phyloP scores from a whole-genome alignment of 1,140 invertebrate species.

The Euwallacea similis region DNA sequence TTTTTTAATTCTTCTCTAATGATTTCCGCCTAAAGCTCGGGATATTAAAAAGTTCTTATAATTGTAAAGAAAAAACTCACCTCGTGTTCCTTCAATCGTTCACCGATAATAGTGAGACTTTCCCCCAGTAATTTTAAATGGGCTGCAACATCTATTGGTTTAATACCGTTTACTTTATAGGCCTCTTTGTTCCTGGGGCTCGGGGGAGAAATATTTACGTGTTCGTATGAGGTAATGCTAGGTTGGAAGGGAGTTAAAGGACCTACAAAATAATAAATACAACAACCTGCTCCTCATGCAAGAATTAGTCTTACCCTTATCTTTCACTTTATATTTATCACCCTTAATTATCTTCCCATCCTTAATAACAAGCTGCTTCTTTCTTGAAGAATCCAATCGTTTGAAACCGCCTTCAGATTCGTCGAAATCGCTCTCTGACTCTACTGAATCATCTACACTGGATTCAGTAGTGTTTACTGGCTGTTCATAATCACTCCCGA shows the following conservation, averaged over 20 bases:
- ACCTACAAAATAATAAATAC: slow-evolving; percentile 40
- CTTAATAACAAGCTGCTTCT: slow-evolving; percentile 73
- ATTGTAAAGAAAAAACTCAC: slow-evolving; percentile 52
- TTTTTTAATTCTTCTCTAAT: no score
- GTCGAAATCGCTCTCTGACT: slow-evolving; percentile 56
- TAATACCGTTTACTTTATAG: slow-evolving; percentile 74
- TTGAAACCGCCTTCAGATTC: slow-evolving; percentile 57
- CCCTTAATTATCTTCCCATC: slow-evolving; percentile 70
- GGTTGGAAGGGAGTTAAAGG: slow-evolving; percentile 55
- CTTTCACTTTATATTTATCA: slow-evolving; percentile 32
- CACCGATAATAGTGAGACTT: slow-evolving; percentile 90
- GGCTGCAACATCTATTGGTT: slow-evolving; percentile 88
- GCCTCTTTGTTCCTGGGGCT: slow-evolving; percentile 53
- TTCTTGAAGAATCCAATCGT: slow-evolving; percentile 63
- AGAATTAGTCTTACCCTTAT: neutral
- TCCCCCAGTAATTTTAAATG: slow-evolving; percentile 92
- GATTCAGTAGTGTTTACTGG: slow-evolving; percentile 46
- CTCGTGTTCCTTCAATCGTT: slow-evolving; percentile 89
- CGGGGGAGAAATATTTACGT: slow-evolving; percentile 56
- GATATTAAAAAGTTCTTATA: no score
- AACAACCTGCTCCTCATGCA: neutral
- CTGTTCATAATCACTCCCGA: slow-evolving; percentile 52
- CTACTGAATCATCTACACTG: slow-evolving; percentile 52
- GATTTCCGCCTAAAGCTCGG: no score
- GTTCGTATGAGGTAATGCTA: slow-evolving; percentile 55